These are phyloP conservation scores for Agapornis canus DNA, from an alignment of 2,797 vertebrate species.

Conservation along the genomic window DNA sequence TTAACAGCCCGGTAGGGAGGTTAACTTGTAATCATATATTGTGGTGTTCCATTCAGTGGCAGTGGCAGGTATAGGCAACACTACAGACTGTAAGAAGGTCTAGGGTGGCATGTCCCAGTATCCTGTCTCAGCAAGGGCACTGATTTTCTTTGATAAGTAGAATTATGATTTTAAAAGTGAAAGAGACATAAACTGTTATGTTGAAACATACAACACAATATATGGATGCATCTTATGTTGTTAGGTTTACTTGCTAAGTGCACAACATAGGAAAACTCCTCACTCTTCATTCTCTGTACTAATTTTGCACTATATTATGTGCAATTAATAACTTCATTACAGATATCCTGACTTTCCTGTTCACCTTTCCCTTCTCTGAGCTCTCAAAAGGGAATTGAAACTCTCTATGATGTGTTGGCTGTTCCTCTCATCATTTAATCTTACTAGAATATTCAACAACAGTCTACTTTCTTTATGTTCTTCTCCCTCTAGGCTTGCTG, in stretches of 20 bases:
- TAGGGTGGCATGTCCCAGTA: not conserved
- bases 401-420: not conserved
- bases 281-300: not conserved
- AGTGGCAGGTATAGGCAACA: not conserved
- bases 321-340: not conserved
- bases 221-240: not conserved
- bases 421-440: not conserved
- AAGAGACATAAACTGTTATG: not conserved
- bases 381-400: not conserved
- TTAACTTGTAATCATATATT: not conserved
- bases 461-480: not conserved
- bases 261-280: not conserved
- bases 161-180: not conserved
- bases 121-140: not conserved
- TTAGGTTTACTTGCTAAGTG: not conserved
- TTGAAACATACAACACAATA: not conserved
- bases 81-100: fast-evolving
- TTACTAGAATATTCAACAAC: not conserved
- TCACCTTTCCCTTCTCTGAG: not conserved
- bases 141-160: not conserved
- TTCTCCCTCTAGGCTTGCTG: not conserved
- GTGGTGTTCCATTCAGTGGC: not conserved
- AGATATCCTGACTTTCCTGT: not conserved
- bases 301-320: not conserved
- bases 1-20: fast-evolving